phyloP scores from a whole-genome alignment of 1,140 invertebrate species.

The Nomia melanderi region DNA sequence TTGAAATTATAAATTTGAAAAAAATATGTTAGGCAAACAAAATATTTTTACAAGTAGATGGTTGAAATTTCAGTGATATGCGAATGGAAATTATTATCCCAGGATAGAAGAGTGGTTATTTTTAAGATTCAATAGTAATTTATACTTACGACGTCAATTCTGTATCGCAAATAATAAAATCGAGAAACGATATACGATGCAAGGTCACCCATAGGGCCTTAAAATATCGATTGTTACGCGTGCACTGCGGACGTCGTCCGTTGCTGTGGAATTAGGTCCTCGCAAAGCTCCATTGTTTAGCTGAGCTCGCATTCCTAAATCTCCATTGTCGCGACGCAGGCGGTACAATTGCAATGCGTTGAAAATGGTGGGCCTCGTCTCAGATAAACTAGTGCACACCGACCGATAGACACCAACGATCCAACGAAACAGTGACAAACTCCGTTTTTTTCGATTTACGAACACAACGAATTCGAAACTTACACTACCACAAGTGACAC shows the following conservation, averaged over 20 bases:
- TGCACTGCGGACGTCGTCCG: conserved; percentile 52
- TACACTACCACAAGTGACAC: neutral
- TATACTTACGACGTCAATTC: neutral
- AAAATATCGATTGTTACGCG: conserved; percentile 59
- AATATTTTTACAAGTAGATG: too few relatives aligned
- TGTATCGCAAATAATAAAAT: neutral
- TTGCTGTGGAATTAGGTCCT: conserved; percentile 72
- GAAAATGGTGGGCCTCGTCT: conserved; percentile 59
- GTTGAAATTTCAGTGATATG: too few relatives aligned
- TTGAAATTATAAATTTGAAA: too few relatives aligned
- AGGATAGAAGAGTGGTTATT: too few relatives aligned
- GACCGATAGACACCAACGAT: conserved; percentile 57
- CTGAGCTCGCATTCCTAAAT: conserved; percentile 75
- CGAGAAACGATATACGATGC: conserved; percentile 13
- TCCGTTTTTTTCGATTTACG: conserved; percentile 18
- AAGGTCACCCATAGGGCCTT: conserved; percentile 39
- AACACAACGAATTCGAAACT: neutral
- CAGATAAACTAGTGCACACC: conserved; percentile 62
- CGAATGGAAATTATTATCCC: too few relatives aligned
- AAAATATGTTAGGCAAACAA: too few relatives aligned
- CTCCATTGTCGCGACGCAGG: conserved; percentile 68
- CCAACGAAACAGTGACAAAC: conserved; percentile 46
- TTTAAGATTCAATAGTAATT: too few relatives aligned
- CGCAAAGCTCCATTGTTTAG: conserved; percentile 77
- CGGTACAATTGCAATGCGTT: conserved; percentile 69